A percentile compares a stretch with the other conserved stretches of the same genome.
These are phyloP conservation scores for Nowickia ferox DNA, from an alignment of 2,888 invertebrate genomes.

Conservation along the genomic window DNA sequence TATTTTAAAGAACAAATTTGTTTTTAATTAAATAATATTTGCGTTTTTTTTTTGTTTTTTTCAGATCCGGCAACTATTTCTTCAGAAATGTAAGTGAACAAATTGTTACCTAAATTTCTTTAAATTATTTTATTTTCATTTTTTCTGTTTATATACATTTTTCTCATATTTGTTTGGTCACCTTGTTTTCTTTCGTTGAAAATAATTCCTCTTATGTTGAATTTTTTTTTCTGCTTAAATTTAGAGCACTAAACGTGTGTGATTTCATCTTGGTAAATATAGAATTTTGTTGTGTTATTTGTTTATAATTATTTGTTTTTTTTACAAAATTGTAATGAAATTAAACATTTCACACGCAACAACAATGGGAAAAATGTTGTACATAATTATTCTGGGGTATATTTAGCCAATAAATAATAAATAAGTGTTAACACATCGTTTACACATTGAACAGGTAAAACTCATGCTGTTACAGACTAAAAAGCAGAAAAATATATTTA, in stretches of 20 bases:
- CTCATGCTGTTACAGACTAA: not conserved
- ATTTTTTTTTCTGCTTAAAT: slow-evolving; percentile 15
- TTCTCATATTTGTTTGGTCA: not conserved
- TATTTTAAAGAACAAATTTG: not conserved
- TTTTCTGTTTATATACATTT: not conserved
- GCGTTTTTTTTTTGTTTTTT: not conserved
- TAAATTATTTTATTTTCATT: not conserved
- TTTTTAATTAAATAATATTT: not conserved
- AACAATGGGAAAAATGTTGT: slow-evolving; percentile 11
- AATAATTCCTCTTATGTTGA: slow-evolving; percentile 2
- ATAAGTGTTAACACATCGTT: slow-evolving; percentile 50
- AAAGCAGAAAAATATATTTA: not conserved
- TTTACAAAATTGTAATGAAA: slow-evolving; percentile 37
- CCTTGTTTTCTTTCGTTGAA: not conserved
- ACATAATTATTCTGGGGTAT: slow-evolving; percentile 31
- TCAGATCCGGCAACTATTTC: not conserved
- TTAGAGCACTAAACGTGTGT: slow-evolving; percentile 19
- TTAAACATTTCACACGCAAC: slow-evolving; percentile 34
- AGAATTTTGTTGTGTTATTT: slow-evolving; percentile 11
- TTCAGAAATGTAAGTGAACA: not conserved
- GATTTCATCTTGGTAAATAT: slow-evolving; percentile 47
- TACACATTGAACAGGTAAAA: slow-evolving; percentile 30
- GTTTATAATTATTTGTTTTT: slow-evolving; percentile 22
- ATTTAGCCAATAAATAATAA: slow-evolving; percentile 50
- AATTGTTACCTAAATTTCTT: not conserved